phyloP scores from a whole-genome alignment of 2,797 vertebrate genomes.

The Scomberomorus guttatus region DNA sequence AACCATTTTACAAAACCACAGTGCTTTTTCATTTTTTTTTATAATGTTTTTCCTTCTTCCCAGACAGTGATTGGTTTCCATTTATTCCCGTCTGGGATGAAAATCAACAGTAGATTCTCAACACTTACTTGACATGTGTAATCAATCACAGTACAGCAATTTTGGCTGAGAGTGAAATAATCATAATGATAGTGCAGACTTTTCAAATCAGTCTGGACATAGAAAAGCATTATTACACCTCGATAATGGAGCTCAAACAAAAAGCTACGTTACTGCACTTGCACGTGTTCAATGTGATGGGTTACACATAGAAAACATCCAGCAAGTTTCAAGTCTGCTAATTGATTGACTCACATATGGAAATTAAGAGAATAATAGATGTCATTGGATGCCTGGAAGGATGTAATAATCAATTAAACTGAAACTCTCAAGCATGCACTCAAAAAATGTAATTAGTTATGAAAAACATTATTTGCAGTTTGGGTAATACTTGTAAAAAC shows the following conservation, averaged over 20 bases:
- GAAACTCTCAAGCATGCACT: neutral
- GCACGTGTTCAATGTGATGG: neutral
- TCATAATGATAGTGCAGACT: neutral
- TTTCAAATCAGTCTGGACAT: neutral
- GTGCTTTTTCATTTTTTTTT: neutral
- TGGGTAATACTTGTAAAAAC: neutral
- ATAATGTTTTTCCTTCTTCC: neutral
- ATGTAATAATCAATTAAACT: neutral
- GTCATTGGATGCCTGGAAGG: neutral
- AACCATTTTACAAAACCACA: too few species aligned
- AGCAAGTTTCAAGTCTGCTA: neutral
- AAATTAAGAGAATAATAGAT: neutral
- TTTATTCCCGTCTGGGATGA: neutral
- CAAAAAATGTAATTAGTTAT: neutral
- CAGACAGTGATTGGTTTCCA: neutral
- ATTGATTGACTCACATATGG: neutral
- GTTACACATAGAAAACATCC: neutral
- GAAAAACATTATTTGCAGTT: neutral
- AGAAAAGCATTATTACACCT: neutral
- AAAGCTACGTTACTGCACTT: neutral
- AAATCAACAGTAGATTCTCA: neutral
- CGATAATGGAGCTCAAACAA: neutral
- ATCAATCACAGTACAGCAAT: neutral
- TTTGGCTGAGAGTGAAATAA: neutral
- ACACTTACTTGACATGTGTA: neutral